Evolutionary conservation across 2,888 invertebrate genomes (phyloP).

Genomic region (Eupithecia tripunctaria): DNA sequence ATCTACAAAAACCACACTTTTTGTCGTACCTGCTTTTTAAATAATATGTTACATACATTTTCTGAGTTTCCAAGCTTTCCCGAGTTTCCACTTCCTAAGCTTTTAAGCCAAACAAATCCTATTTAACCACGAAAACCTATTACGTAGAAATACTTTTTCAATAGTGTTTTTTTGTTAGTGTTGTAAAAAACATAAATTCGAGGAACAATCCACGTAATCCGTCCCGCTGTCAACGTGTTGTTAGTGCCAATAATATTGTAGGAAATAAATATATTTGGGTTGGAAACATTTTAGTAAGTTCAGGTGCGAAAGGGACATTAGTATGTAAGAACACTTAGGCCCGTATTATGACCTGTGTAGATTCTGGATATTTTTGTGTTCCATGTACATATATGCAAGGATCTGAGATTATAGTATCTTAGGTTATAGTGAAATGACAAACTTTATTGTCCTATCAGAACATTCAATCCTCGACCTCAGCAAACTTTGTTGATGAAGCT

Average conservation of each 20-base stretch:
- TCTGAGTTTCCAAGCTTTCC: neutral
- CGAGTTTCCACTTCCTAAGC: neutral
- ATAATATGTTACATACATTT: neutral
- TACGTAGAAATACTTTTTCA: slow-evolving; percentile 25
- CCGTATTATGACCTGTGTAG: neutral
- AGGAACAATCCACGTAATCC: slow-evolving; percentile 44
- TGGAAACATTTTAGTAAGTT: slow-evolving; percentile 7
- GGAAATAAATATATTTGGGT: slow-evolving; percentile 30
- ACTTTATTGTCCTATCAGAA: neutral
- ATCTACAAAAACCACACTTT: neutral
- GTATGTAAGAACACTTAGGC: too few relatives aligned
- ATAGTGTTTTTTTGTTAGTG: slow-evolving; percentile 27
- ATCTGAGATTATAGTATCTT: neutral
- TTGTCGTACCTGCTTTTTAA: neutral
- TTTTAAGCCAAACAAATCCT: slow-evolving; percentile 3
- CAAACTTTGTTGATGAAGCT: neutral
- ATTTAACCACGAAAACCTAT: neutral
- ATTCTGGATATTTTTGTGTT: neutral
- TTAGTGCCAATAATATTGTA: slow-evolving; percentile 34
- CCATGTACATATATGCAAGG: neutral
- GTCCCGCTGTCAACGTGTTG: slow-evolving; percentile 45
- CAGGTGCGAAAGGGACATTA: slow-evolving; percentile 13
- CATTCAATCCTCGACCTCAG: neutral
- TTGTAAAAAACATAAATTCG: slow-evolving; percentile 40
- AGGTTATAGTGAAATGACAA: neutral